A percentile compares a stretch with the other conserved stretches of the same genome.
These are phyloP conservation scores for Junco hyemalis DNA, from an alignment of 2,113 vertebrate species.

Conservation along the genomic window DNA sequence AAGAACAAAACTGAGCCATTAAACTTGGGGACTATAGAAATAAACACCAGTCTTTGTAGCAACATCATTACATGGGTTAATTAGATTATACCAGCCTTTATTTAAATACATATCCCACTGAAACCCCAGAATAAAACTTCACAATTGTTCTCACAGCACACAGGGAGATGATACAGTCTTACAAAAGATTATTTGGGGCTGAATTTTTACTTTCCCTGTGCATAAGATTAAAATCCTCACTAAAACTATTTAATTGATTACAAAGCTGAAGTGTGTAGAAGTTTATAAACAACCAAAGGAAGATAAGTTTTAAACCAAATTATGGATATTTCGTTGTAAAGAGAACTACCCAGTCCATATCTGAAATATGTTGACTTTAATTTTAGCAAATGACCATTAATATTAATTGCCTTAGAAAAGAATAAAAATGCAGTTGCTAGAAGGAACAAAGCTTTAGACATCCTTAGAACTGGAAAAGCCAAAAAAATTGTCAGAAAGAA, in stretches of 20 bases:
- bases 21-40: neutral
- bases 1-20: neutral
- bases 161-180: neutral
- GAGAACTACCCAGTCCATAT: neutral
- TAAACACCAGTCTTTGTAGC: neutral
- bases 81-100: neutral
- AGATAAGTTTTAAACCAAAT: neutral
- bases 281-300: neutral
- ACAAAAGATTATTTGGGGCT: neutral
- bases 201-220: neutral
- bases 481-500: neutral
- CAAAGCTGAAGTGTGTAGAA: neutral
- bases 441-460: neutral
- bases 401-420: neutral
- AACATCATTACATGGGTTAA: neutral
- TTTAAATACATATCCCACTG: neutral
- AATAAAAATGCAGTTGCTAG: neutral
- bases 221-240: neutral
- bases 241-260: neutral
- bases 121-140: neutral
- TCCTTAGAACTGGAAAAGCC: neutral
- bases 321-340: neutral
- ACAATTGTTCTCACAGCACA: rapidly evolving
- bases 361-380: neutral
- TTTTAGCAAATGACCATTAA: neutral